Evolutionary conservation across 2,797 vertebrate genomes (phyloP).

Genomic region (Nannoperca australis): DNA sequence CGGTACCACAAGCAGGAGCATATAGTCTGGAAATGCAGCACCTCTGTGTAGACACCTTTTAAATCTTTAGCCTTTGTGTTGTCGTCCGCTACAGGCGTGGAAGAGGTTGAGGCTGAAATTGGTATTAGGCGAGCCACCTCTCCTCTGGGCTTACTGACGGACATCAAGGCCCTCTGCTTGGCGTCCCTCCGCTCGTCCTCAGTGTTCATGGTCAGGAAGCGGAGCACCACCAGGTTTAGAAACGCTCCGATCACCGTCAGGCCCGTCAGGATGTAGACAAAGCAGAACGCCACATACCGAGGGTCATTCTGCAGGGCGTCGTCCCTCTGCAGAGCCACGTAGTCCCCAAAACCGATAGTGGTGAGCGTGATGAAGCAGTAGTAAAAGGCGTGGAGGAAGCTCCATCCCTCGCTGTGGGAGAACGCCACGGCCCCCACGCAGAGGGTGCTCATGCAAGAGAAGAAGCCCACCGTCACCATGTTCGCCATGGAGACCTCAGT

Average conservation of each 20-base stretch:
- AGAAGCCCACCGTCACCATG: constrained; percentile 97
- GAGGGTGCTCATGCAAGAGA: constrained; percentile 94
- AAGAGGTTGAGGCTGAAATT: constrained; percentile 60
- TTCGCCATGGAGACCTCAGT: constrained; percentile 97
- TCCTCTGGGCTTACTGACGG: constrained; percentile 74
- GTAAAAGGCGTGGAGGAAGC: constrained; percentile 98
- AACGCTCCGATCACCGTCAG: constrained; percentile 98
- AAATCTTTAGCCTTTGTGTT: constrained; percentile 73
- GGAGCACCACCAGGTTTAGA: constrained; percentile 96
- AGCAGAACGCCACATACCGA: constrained; percentile 97
- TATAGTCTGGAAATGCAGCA: constrained; percentile 96
- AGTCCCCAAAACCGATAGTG: constrained; percentile 98
- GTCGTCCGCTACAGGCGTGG: constrained; percentile 61
- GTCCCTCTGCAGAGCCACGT: constrained; percentile 96
- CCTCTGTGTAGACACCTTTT: constrained; percentile 92
- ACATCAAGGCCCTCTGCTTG: constrained; percentile 89
- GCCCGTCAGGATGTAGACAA: constrained; percentile 96
- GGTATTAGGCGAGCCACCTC: constrained; percentile 73
- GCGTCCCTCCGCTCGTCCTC: constrained; percentile 95
- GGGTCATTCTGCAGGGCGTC: constrained; percentile 94
- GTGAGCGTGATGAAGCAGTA: constrained; percentile 99
- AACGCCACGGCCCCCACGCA: constrained; percentile 94
- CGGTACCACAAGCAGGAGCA: constrained; percentile 99
- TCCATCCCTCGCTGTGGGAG: constrained; percentile 96
- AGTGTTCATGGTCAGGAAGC: constrained; percentile 97